These are phyloP conservation scores for Orycteropus afer DNA, from an alignment of 2,113 vertebrate genomes.

Conservation along the genomic window DNA sequence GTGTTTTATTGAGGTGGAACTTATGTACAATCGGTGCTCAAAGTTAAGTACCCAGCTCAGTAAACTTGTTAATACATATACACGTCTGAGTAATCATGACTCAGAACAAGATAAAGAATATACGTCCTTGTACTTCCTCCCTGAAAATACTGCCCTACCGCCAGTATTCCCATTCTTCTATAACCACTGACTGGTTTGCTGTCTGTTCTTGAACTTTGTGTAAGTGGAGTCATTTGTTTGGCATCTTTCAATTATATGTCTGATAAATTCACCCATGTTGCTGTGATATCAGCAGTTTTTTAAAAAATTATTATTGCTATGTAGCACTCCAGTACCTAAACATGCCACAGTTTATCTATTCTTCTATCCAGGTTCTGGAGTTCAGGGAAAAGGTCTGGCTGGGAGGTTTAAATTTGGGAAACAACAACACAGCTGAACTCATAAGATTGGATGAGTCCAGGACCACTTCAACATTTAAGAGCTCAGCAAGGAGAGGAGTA, in stretches of 20 bases:
- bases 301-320: not conserved
- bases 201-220: not conserved
- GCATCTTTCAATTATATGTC: not conserved
- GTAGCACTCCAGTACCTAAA: not conserved
- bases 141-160: too few relatives aligned
- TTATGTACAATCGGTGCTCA: not conserved
- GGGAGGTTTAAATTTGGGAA: not conserved
- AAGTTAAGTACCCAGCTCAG: not conserved
- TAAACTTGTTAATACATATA: fast-evolving
- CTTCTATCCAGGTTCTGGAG: not conserved
- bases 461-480: too few relatives aligned
- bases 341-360: not conserved
- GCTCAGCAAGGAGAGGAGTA: not conserved
- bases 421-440: not conserved
- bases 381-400: not conserved
- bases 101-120: not conserved
- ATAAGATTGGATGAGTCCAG: fast-evolving
- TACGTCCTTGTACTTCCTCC: not conserved
- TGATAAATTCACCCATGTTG: not conserved
- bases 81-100: not conserved
- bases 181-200: too few relatives aligned
- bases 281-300: not conserved
- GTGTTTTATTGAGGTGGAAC: not conserved
- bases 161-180: not conserved
- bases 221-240: not conserved